Conservation (phyloP, 2,797 vertebrate species). For the Urosaurus nigricauda region DNA sequence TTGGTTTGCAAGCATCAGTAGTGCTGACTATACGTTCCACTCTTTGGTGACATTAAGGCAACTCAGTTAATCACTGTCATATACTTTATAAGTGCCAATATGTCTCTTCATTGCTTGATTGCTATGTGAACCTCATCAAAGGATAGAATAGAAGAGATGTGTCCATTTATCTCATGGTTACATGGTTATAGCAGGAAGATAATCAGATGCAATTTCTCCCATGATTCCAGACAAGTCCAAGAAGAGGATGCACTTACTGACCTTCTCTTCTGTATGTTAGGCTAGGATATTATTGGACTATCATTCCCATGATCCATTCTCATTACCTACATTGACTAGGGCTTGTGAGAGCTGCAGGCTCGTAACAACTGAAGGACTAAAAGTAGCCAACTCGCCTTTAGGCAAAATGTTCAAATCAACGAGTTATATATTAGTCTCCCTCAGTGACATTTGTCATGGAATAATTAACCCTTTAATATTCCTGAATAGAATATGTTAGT, state of each 20-base stretch:
- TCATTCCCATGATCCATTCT: not conserved
- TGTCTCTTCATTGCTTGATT: not conserved
- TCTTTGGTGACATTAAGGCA: not conserved
- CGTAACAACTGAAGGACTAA: not conserved
- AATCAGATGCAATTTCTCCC: not conserved
- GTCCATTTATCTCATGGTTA: not conserved
- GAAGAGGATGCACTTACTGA: not conserved
- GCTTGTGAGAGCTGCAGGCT: not conserved
- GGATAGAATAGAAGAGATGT: not conserved
- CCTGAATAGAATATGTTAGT: no score
- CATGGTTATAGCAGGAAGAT: not conserved
- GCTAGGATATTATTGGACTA: not conserved
- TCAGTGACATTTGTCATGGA: not conserved
- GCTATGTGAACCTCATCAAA: not conserved
- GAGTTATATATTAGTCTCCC: not conserved
- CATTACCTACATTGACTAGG: not conserved
- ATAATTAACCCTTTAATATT: no score
- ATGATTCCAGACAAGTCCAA: not conserved
- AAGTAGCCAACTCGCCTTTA: not conserved
- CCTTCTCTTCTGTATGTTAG: not conserved
- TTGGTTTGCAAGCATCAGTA: not conserved
- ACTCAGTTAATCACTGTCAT: not conserved
- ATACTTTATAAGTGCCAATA: not conserved
- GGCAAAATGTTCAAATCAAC: not conserved
- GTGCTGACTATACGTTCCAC: not conserved